phyloP scores from a whole-genome alignment of 2,888 invertebrate genomes.

The Fragum whitleyi region DNA sequence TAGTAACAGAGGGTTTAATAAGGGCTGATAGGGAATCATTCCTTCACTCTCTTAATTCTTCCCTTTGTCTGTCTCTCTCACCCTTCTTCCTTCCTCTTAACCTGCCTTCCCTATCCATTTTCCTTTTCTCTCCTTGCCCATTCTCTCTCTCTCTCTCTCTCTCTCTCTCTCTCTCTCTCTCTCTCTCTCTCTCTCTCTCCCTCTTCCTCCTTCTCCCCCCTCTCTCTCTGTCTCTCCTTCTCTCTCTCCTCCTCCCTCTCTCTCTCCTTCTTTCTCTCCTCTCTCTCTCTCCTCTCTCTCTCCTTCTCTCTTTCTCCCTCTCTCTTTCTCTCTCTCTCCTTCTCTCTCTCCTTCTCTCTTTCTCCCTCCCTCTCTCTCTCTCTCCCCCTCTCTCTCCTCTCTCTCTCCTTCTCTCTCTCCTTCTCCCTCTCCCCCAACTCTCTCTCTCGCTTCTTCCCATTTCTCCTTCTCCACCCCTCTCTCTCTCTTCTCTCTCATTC shows the following conservation, averaged over 20 bases:
- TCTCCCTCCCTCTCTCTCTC: background rate
- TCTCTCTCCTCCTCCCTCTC: background rate
- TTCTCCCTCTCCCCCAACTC: background rate
- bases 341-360: background rate
- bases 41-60: background rate
- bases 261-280: background rate
- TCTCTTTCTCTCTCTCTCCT: background rate
- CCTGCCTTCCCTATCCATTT: slow-evolving; percentile 16
- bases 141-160: background rate
- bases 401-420: background rate
- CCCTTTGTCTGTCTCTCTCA: background rate
- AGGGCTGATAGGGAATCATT: too few species aligned
- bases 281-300: background rate
- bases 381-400: background rate
- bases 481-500: background rate
- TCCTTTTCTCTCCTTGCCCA: slow-evolving; percentile 24
- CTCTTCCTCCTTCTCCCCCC: background rate
- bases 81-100: background rate
- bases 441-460: background rate
- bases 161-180: slow-evolving; percentile 25
- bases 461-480: background rate
- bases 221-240: too few species aligned
- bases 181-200: slow-evolving; percentile 15
- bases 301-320: background rate
- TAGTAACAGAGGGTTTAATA: too few species aligned